Evolutionary conservation across 2,888 invertebrate species (phyloP), one percentile per base, ranked within the genome.

Genomic region (Acrobasis suavella): DNA sequence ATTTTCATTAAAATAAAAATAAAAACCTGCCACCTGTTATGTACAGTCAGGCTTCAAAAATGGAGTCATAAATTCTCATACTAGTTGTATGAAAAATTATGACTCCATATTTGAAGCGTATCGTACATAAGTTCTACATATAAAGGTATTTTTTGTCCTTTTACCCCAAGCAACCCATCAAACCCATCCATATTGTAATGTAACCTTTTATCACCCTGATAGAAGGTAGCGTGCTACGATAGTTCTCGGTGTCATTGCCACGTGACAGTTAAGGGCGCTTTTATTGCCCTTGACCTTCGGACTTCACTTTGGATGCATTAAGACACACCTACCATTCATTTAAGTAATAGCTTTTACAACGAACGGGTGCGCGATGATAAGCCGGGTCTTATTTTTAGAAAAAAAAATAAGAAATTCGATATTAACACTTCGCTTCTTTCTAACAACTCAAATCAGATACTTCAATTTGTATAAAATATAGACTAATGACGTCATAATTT

Each of bases 291-390:
- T 46, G 46, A 46, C 46, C 46, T 46, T 46, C 14, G n/a, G n/a
- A 46, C 46, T 14, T 14, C 46, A 46, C 46, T 46, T 46, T 46
- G n/a, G 46, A 14, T 46, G 46, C 46, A 46, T 46, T 46, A 46
- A 46, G 46, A 46, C 46, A n/a, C 46, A 46, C 46, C 46, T 14
- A 14, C 46, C 3, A 46, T 46, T 46, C n/a, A 46, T 46, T 46
- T 46, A 46, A 46, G 46, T 46, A 46, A 46, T 46, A 46, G 46
- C 46, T n/a, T 46, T 14, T 46, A 46, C n/a, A 46, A 46, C 14
- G 14, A 46, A 14, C 46, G 12, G 46, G 46, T 12, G 1, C n/a
- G 46, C 14, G 7, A 14, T n/a, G 46, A 46, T 46, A 46, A 46
- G 46, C 46, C 2, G 1, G n/a, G n/a, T 46, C 46, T 14, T 46